Evolutionary conservation across 37 sponge, comb jelly and placozoan species (phyloP), one percentile per base, ranked within the genome.

Genomic region (Aplysina aerophoba): DNA sequence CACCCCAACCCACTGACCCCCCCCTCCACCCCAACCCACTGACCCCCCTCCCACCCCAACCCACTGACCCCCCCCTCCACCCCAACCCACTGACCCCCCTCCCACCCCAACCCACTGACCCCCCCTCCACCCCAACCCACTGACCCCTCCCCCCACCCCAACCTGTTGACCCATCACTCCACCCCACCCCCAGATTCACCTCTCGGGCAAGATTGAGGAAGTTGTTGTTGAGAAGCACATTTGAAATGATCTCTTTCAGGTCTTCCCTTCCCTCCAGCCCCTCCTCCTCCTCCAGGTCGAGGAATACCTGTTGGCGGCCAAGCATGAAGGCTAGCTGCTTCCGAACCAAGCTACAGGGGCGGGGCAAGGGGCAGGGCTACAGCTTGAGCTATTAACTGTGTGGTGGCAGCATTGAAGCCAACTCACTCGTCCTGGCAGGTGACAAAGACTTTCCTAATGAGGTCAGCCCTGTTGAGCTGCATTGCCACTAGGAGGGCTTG

Each of bases 301-400:
- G 81, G 81, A 92, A 98, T 55, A 96, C 79, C 83, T 98, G 99
- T 85, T 98, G 99, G 61, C 97, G 73, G 3, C 95, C 99, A n/a
- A 96, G 65, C 88, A 96, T 96, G 87, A 95, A 98, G 55, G 95
- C 93, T 55, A 98, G 90, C 91, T 98, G 99, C 89, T 98, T 98
- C 65, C 88, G 91, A 0, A 94, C 84, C 35, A 88, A 34, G 61
- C 92, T 97, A 62, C 44, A 21, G 73, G 27, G n/a, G 44, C 63
- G 11, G 77, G 61, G n/a, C 15, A 58, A 40, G 27, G 19, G 20
- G 30, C 34, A 75, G 22, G 22, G 37, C 37, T 14, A 13, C 8
- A 6, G 6, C 39, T 28, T 73, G 74, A 2, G 64, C 4, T 14
- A 62, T 4, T 62, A n/a, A 13, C 64, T 62, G 15, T 15, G 19